Evolutionary conservation across 2,113 vertebrate genomes (phyloP).

Genomic region (Recurvirostra avosetta): DNA sequence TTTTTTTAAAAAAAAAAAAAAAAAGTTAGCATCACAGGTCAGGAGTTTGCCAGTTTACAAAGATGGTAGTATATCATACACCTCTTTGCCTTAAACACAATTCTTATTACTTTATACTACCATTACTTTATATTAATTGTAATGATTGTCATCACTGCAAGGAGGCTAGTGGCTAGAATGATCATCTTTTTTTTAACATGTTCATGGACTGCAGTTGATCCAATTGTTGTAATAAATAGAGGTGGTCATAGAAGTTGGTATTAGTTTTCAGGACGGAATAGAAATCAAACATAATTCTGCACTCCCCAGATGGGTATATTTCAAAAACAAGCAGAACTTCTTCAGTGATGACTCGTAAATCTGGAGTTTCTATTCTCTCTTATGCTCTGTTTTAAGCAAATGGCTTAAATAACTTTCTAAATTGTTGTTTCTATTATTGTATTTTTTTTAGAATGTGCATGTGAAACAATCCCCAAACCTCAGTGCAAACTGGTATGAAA

Average conservation of each 20-base stretch:
- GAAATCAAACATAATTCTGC: neutral
- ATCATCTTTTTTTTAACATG: neutral
- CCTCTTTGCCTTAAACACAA: neutral
- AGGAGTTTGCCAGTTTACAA: neutral
- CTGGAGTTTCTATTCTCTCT: neutral
- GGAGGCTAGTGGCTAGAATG: neutral
- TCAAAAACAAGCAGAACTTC: neutral
- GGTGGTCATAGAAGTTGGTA: neutral
- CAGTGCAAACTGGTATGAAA: slow-evolving; percentile 87
- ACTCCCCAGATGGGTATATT: neutral
- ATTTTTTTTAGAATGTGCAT: slow-evolving; percentile 88
- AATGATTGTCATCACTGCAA: neutral
- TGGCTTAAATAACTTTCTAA: neutral
- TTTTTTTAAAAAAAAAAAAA: no score
- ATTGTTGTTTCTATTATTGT: neutral
- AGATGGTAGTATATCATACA: neutral
- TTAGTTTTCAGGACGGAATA: neutral
- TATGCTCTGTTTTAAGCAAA: neutral
- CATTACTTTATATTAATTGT: neutral
- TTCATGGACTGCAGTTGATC: neutral
- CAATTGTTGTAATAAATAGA: neutral
- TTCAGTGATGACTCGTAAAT: neutral
- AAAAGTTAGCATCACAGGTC: neutral
- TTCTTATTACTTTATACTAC: neutral
- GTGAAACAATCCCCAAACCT: slow-evolving; percentile 83